Evolutionary conservation across 2,797 vertebrate genomes (phyloP).

Genomic region (Podarcis siculus): DNA sequence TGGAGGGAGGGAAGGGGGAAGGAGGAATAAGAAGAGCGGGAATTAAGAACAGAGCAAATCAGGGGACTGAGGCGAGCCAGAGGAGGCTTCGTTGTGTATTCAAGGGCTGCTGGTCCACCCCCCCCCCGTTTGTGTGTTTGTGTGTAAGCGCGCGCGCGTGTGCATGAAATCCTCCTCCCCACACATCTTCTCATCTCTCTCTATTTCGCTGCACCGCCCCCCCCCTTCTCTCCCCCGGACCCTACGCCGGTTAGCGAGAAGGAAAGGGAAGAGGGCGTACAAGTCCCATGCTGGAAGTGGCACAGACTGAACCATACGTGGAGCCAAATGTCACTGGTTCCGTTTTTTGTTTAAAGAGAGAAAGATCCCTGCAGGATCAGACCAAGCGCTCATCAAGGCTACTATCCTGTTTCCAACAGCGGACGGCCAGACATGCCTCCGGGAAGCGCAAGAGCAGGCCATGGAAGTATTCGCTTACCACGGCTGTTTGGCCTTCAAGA

Average conservation of each 20-base stretch:
- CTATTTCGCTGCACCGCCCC: not conserved
- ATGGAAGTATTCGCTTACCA: not conserved
- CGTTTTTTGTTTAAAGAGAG: too few relatives aligned
- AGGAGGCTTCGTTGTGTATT: conserved; percentile 24
- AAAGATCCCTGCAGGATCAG: not conserved
- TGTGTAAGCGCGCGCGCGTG: not conserved
- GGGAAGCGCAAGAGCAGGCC: too few relatives aligned
- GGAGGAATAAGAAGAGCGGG: conserved; percentile 75
- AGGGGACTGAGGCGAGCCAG: conserved; percentile 61
- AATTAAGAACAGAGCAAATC: conserved; percentile 81
- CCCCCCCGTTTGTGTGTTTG: not conserved
- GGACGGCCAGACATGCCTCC: not conserved
- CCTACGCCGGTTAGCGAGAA: not conserved
- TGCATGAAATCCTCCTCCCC: not conserved
- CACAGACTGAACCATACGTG: not conserved
- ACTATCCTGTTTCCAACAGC: not conserved
- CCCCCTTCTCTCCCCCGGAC: not conserved
- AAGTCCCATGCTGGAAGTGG: not conserved
- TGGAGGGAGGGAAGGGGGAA: conserved; percentile 69
- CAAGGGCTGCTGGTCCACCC: conserved; percentile 36
- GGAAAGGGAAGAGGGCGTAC: not conserved
- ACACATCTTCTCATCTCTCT: not conserved
- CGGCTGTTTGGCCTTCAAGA: not conserved
- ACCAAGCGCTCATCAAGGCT: not conserved
- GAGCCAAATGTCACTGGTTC: not conserved